A percentile compares a stretch with the other conserved stretches of the same genome.
Conservation (phyloP, 2,797 vertebrate genomes). For the Mallotus villosus region DNA sequence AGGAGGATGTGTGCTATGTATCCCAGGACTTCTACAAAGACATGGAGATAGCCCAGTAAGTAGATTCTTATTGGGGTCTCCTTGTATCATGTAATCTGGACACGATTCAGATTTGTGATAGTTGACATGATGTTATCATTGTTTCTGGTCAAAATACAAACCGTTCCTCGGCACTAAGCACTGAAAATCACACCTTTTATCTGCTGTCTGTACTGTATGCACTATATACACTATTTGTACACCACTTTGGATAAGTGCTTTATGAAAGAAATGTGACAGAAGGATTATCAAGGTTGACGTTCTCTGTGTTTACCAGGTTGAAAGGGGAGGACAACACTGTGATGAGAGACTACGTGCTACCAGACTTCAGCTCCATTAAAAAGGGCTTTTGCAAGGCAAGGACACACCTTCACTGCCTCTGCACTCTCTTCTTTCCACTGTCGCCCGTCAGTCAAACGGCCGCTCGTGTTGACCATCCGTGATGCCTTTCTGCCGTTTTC, state of each 20-base stretch:
- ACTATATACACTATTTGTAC: too few species aligned
- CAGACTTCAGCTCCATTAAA: constrained; percentile 98
- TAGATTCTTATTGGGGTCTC: constrained; percentile 17
- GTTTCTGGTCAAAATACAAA: too few species aligned
- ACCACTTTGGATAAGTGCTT: neutral
- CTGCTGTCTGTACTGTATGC: too few species aligned
- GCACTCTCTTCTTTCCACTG: too few species aligned
- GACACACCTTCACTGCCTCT: too few species aligned
- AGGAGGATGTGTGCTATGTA: constrained; percentile 98
- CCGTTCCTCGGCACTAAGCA: too few species aligned
- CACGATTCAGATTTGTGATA: neutral
- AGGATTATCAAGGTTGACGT: neutral
- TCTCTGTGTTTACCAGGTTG: constrained; percentile 71
- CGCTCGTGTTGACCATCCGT: neutral
- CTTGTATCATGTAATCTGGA: neutral
- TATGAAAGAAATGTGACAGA: neutral
- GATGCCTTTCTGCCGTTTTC: constrained; percentile 4
- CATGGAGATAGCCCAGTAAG: constrained; percentile 93
- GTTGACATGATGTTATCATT: too few species aligned
- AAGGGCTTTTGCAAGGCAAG: constrained; percentile 97
- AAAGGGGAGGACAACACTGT: constrained; percentile 93
- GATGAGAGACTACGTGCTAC: constrained; percentile 95
- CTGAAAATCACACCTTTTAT: too few species aligned
- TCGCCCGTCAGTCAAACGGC: too few species aligned
- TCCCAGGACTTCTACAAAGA: constrained; percentile 95